Conservation (phyloP, 2,888 invertebrate genomes). For the Sericinus montela region DNA sequence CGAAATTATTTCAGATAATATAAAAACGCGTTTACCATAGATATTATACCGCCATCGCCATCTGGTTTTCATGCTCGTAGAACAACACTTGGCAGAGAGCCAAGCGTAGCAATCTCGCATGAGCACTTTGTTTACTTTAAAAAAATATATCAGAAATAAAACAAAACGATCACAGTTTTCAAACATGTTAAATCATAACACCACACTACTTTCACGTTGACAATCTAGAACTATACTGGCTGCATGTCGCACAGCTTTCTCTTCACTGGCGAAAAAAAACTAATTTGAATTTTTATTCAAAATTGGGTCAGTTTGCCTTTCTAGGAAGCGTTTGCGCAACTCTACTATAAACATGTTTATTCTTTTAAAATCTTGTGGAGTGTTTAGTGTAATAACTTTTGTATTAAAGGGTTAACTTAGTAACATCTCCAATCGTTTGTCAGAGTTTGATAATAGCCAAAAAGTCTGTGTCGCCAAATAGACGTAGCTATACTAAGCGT, state of each 20-base stretch:
- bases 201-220: conserved; percentile 59
- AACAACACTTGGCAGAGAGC: conserved; percentile 40
- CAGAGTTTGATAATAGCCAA: too few species aligned
- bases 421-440: too few species aligned
- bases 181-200: conserved; percentile 37
- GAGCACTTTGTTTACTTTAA: conserved; percentile 37
- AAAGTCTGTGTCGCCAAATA: too few species aligned
- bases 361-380: not conserved
- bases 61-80: conserved; percentile 41
- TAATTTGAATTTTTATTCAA: conserved; percentile 73
- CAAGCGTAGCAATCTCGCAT: conserved; percentile 35
- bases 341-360: conserved; percentile 2
- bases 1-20: not conserved
- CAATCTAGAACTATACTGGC: conserved; percentile 57
- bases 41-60: conserved; percentile 41
- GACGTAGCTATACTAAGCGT: too few species aligned
- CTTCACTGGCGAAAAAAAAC: conserved; percentile 64
- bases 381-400: too few species aligned
- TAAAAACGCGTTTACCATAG: conserved; percentile 39
- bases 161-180: conserved; percentile 30
- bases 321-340: conserved; percentile 49
- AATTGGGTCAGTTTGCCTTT: conserved; percentile 62
- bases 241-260: conserved; percentile 52
- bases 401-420: too few species aligned
- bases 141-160: conserved; percentile 40